A percentile compares a stretch with the other conserved stretches of the same genome.
Evolutionary conservation across 1,140 invertebrate genomes (phyloP).

Genomic region (Procambarus clarkii): DNA sequence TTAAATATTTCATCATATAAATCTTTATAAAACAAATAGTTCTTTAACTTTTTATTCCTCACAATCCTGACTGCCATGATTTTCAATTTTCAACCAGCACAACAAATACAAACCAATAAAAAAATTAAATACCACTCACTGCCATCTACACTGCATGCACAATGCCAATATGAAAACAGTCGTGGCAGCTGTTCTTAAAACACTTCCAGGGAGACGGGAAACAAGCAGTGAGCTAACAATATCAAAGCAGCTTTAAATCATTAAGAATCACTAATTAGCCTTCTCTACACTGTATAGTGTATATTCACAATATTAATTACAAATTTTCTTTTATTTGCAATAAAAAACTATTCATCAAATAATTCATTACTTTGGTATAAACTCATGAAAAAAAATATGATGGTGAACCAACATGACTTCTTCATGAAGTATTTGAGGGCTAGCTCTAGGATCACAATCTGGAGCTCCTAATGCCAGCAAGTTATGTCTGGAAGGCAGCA

Average conservation of each 20-base stretch:
- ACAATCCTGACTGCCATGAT: constrained; percentile 22
- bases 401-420: constrained; percentile 13
- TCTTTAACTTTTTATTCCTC: constrained; percentile 27
- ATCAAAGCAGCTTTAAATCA: constrained; percentile 54
- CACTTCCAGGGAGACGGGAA: background rate
- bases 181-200: constrained; percentile 23
- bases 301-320: constrained; percentile 64
- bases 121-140: constrained; percentile 21
- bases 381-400: constrained; percentile 34
- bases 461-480: constrained; percentile 30
- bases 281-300: constrained; percentile 38
- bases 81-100: constrained; percentile 20
- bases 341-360: constrained; percentile 60
- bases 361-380: constrained; percentile 58
- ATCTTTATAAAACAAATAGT: constrained; percentile 51
- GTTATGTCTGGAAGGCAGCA: constrained; percentile 31
- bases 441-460: constrained; percentile 28
- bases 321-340: constrained; percentile 39
- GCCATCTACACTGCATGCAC: constrained; percentile 39
- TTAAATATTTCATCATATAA: constrained; percentile 53
- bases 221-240: constrained; percentile 58
- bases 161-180: constrained; percentile 44
- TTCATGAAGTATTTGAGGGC: constrained; percentile 36
- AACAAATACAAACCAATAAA: constrained; percentile 43
- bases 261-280: constrained; percentile 33